Conservation (phyloP, 2,113 vertebrate genomes). For the Dicaeum eximium region DNA sequence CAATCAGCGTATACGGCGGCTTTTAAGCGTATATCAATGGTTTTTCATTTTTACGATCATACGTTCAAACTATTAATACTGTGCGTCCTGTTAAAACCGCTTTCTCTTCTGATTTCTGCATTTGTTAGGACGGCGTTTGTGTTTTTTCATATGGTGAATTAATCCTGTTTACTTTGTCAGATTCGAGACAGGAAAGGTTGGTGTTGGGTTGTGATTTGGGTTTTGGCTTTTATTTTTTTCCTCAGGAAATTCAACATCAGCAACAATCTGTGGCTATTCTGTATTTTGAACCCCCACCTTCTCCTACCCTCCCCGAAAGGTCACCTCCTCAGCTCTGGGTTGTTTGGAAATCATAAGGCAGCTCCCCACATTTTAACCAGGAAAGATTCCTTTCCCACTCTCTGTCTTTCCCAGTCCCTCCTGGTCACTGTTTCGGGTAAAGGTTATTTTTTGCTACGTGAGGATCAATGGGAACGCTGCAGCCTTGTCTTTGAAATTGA, state of each 20-base stretch:
- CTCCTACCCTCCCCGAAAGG: not conserved
- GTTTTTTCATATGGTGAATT: constrained; percentile 55
- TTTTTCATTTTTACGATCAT: constrained; percentile 29
- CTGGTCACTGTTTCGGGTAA: not conserved
- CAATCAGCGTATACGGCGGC: constrained; percentile 37
- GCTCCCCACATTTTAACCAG: not conserved
- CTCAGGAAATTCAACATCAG: constrained; percentile 46
- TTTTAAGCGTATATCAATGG: constrained; percentile 26
- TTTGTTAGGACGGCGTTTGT: not conserved
- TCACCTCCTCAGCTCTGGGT: not conserved
- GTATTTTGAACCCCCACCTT: not conserved
- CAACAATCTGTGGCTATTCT: not conserved
- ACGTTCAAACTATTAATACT: constrained; percentile 21
- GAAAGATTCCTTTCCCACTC: not conserved
- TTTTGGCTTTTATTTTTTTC: not conserved
- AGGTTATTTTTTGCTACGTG: constrained; percentile 11
- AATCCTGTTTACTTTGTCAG: constrained; percentile 61
- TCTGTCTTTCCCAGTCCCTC: not conserved
- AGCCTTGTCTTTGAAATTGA: constrained; percentile 50
- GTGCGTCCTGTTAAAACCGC: not conserved
- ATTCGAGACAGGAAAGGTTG: constrained; percentile 44
- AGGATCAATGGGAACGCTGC: constrained; percentile 24
- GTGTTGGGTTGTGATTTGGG: not conserved
- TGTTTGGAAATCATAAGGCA: not conserved
- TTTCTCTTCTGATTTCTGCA: constrained; percentile 29